Percentiles rank a stretch among this genome's conserved stretches.
Conservation (phyloP, 2,797 vertebrate genomes). For the Novumbra hubbsi region DNA sequence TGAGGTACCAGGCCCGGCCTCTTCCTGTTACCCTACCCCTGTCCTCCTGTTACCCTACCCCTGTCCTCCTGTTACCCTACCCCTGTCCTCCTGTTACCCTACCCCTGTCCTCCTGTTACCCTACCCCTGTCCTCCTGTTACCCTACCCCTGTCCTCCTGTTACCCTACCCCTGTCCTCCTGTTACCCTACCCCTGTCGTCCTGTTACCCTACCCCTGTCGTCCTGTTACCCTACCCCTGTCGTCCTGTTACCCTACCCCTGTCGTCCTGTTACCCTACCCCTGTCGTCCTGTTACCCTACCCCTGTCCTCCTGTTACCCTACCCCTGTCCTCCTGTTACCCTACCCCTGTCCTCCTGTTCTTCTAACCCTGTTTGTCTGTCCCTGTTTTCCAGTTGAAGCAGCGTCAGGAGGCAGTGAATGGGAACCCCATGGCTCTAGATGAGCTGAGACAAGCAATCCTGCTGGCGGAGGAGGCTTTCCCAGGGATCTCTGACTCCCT, state of each 20-base stretch:
- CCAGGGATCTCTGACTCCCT: conserved; percentile 92
- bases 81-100: not conserved
- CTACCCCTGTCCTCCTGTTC: not conserved
- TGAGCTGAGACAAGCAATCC: conserved; percentile 88
- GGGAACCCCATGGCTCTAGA: conserved; percentile 90
- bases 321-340: not conserved
- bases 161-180: not conserved
- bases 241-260: not conserved
- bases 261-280: not conserved
- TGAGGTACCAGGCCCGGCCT: conserved; percentile 78
- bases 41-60: not conserved
- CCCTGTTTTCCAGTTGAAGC: conserved; percentile 79
- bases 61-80: not conserved
- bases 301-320: no score
- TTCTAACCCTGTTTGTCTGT: conserved; percentile 5
- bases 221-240: not conserved
- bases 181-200: not conserved
- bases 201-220: not conserved
- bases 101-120: not conserved
- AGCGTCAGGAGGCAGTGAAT: conserved; percentile 84
- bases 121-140: not conserved
- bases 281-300: not conserved
- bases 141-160: no score
- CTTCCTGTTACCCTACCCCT: not conserved
- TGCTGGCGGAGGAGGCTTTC: conserved; percentile 89